These are phyloP conservation scores for Gallinago paraguaiae DNA, from an alignment of 2,113 vertebrate genomes.

Conservation along the genomic window DNA sequence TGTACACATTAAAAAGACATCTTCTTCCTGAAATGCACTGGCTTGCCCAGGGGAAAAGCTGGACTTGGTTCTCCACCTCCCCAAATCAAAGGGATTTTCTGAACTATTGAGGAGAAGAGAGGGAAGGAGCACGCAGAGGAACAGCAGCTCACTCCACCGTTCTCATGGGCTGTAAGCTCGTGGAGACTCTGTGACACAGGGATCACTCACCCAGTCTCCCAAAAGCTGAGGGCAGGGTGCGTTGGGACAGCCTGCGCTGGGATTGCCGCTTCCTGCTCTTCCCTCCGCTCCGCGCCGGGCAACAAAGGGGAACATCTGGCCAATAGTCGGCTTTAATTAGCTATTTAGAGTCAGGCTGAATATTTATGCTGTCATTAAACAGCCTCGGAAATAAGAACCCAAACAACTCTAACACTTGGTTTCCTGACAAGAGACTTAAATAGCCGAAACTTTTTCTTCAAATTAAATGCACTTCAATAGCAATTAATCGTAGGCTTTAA, in stretches of 20 bases:
- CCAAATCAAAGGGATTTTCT: neutral
- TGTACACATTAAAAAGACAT: rapidly evolving
- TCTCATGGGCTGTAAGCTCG: neutral
- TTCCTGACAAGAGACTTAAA: constrained; percentile 50
- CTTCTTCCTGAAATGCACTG: neutral
- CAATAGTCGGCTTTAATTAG: constrained; percentile 36
- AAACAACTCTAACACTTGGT: constrained; percentile 41
- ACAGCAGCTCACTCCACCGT: neutral
- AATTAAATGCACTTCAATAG: constrained; percentile 9
- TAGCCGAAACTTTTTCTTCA: constrained; percentile 28
- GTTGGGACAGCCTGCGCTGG: neutral
- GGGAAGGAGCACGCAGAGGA: neutral
- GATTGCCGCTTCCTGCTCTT: neutral
- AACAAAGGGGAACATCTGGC: constrained; percentile 65
- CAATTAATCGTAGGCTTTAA: neutral
- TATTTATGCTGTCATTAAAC: constrained; percentile 43
- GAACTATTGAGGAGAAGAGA: neutral
- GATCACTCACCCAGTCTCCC: neutral
- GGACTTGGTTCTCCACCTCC: neutral
- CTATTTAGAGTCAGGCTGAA: constrained; percentile 39
- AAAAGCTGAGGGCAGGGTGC: neutral
- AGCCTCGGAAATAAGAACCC: constrained; percentile 44
- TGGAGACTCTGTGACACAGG: rapidly evolving
- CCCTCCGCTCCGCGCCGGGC: neutral
- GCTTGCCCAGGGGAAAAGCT: neutral